Conservation (phyloP, 2,888 invertebrate genomes). For the Ectropis crepuscularia region DNA sequence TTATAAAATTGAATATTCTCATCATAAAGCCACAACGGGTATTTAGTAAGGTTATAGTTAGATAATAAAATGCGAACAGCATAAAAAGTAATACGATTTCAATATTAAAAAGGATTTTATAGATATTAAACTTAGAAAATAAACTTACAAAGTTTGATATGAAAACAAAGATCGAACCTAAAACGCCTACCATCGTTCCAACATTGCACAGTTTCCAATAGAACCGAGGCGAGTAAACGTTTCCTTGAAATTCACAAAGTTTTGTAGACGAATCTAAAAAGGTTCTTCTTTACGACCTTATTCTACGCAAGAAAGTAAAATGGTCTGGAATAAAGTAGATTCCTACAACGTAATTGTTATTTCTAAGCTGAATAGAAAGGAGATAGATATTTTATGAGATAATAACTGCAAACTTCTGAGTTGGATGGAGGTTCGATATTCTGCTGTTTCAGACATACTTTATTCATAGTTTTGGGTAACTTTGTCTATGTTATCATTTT, state of each 20-base stretch:
- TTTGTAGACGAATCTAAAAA: slow-evolving; percentile 9
- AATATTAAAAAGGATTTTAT: no score
- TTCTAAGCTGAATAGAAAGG: neutral
- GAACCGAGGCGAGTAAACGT: neutral
- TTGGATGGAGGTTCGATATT: neutral
- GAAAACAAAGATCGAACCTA: no score
- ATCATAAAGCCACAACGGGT: no score
- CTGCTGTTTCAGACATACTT: neutral
- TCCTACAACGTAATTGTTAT: slow-evolving; percentile 3
- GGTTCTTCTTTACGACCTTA: slow-evolving; percentile 16
- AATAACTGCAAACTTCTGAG: neutral
- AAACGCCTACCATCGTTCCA: neutral
- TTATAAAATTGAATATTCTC: no score
- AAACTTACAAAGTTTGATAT: neutral
- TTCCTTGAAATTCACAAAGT: slow-evolving; percentile 2
- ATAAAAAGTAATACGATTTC: no score
- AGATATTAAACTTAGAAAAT: neutral
- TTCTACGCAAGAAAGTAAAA: slow-evolving; percentile 12
- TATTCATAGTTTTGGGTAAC: neutral
- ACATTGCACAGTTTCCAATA: neutral
- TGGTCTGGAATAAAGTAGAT: slow-evolving; percentile 3
- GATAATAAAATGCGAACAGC: no score
- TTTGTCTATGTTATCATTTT: neutral
- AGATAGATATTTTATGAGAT: slow-evolving; percentile 4
- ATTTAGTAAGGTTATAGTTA: no score